These are phyloP conservation scores for Drosophila nigromelanica DNA, from an alignment of 1,140 invertebrate genomes.

Conservation along the genomic window DNA sequence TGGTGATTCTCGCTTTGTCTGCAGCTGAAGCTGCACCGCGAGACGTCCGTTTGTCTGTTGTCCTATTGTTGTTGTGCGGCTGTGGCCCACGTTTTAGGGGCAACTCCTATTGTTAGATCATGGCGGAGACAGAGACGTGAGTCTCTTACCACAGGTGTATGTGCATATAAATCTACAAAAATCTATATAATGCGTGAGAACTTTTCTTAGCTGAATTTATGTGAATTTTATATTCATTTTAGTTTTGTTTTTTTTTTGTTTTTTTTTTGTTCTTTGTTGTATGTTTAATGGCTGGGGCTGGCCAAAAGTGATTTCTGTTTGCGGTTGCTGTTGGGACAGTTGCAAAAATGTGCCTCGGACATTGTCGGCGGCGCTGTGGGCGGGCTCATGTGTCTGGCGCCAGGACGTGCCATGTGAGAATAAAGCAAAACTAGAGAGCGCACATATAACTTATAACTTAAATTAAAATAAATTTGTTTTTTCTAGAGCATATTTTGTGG, in stretches of 20 bases:
- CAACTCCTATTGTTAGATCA: slow-evolving; percentile 49
- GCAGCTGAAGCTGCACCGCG: slow-evolving; percentile 41
- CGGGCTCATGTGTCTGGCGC: slow-evolving; percentile 52
- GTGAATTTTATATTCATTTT: slow-evolving; percentile 40
- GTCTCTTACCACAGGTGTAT: slow-evolving; percentile 67
- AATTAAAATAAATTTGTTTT: slow-evolving; percentile 63
- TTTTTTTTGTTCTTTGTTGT: slow-evolving; percentile 8
- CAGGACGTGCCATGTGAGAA: slow-evolving; percentile 27
- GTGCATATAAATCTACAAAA: slow-evolving; percentile 36
- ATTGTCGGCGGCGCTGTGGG: slow-evolving; percentile 37
- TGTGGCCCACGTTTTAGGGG: slow-evolving; percentile 46
- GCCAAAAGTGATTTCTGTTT: slow-evolving; percentile 45
- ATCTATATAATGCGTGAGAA: slow-evolving; percentile 68
- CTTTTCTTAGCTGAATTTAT: slow-evolving; percentile 62
- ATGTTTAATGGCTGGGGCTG: neutral
- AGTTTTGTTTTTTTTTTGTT: slow-evolving; percentile 25
- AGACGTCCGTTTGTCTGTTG: slow-evolving; percentile 44
- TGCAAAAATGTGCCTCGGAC: slow-evolving; percentile 55
- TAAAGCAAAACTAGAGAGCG: slow-evolving; percentile 7
- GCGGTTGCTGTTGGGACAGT: slow-evolving; percentile 49
- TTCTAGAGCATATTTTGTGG: slow-evolving; percentile 19
- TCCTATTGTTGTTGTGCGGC: slow-evolving; percentile 58
- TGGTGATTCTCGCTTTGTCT: slow-evolving; percentile 39
- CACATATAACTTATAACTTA: slow-evolving; percentile 58
- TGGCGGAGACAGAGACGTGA: slow-evolving; percentile 56